phyloP scores from a whole-genome alignment of 2,113 vertebrate genomes.

The Limnothrissa miodon region DNA sequence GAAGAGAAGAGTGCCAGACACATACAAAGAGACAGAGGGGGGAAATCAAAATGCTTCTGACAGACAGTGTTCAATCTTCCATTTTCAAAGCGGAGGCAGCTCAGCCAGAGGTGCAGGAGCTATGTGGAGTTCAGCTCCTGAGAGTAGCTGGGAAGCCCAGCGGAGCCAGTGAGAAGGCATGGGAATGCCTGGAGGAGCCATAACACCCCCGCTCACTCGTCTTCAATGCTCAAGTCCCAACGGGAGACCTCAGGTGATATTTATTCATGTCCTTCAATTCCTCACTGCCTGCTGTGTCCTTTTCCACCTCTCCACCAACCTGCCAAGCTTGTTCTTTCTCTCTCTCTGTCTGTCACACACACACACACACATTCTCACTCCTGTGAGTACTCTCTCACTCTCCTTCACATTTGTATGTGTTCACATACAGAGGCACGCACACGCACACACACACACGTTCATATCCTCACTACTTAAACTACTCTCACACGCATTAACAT shows the following conservation, averaged over 20 bases:
- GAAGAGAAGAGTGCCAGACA: background rate
- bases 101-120: background rate
- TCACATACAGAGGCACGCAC: background rate
- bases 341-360: background rate
- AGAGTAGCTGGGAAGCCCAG: background rate
- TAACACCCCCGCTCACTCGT: background rate
- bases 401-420: background rate
- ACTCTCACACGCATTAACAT: background rate
- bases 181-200: background rate
- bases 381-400: background rate
- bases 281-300: background rate
- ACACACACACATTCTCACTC: background rate
- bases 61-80: slow-evolving; percentile 2
- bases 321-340: background rate
- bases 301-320: background rate
- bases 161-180: background rate
- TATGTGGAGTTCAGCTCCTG: background rate
- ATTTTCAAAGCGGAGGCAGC: background rate
- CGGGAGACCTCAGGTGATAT: slow-evolving; percentile 21
- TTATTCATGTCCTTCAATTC: slow-evolving; percentile 21
- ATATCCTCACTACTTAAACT: background rate
- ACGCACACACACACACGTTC: slow-evolving; percentile 1
- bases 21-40: background rate
- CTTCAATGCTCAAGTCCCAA: background rate
- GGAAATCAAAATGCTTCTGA: background rate